These are phyloP conservation scores for Zaprionus ornatus DNA, from an alignment of 1,140 invertebrate species.

Conservation along the genomic window DNA sequence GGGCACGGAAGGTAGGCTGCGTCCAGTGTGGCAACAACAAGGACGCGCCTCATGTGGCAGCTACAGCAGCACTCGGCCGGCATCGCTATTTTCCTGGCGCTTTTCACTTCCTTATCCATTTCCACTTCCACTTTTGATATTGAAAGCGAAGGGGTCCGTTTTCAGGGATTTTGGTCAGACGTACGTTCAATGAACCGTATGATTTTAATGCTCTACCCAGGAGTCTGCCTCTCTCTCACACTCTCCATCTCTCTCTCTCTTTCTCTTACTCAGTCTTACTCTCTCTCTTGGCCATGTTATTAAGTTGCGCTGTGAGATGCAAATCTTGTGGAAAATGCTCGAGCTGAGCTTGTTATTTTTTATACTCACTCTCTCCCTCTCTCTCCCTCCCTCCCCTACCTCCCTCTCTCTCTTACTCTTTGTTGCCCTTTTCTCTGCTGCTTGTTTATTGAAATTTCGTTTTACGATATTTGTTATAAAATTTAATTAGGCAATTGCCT, in stretches of 20 bases:
- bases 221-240: not conserved
- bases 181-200: constrained; percentile 72
- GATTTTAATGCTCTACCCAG: constrained; percentile 66
- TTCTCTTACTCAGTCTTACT: not conserved
- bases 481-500: constrained; percentile 77
- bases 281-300: constrained; percentile 37
- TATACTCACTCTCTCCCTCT: not conserved
- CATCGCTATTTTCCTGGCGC: constrained; percentile 31
- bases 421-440: not conserved
- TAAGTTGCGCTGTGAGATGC: constrained; percentile 40
- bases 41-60: constrained; percentile 36
- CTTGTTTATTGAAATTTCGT: constrained; percentile 72
- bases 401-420: not conserved
- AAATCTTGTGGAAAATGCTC: constrained; percentile 46
- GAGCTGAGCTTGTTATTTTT: constrained; percentile 4
- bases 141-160: constrained; percentile 52
- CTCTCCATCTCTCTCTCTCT: not conserved
- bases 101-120: constrained; percentile 32
- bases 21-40: constrained; percentile 49
- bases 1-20: not conserved
- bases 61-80: not conserved
- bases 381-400: not conserved
- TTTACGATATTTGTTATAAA: constrained; percentile 79
- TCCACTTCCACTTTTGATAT: constrained; percentile 71
- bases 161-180: constrained; percentile 53